Conservation (phyloP, 2,113 vertebrate species). For the Holacanthus passer region DNA sequence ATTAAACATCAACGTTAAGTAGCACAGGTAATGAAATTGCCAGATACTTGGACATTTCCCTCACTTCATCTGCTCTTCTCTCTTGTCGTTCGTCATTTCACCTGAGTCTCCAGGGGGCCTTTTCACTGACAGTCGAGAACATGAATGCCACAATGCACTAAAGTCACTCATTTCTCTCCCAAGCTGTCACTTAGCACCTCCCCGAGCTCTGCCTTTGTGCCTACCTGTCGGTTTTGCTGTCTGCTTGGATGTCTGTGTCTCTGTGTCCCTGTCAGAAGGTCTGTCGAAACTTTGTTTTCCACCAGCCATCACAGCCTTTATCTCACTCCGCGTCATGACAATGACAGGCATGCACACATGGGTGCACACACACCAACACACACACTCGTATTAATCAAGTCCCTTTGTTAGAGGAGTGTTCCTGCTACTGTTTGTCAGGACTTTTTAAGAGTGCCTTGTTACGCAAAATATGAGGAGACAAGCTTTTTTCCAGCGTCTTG, state of each 20-base stretch:
- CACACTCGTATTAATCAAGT: neutral
- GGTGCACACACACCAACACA: neutral
- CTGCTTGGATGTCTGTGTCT: conserved; percentile 57
- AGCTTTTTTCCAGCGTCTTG: neutral
- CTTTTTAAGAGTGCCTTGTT: neutral
- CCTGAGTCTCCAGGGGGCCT: conserved; percentile 39
- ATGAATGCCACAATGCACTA: conserved; percentile 61
- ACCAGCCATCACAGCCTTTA: conserved; percentile 33
- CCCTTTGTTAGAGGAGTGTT: neutral
- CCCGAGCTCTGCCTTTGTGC: conserved; percentile 53
- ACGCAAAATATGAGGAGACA: neutral
- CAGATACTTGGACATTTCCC: conserved; percentile 18
- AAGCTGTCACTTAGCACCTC: conserved; percentile 67
- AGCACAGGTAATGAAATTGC: conserved; percentile 23
- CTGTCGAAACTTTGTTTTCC: conserved; percentile 60
- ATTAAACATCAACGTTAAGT: conserved; percentile 30
- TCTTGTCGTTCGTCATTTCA: conserved; percentile 40
- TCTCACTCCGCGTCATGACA: conserved; percentile 5
- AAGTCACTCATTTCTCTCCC: conserved; percentile 69
- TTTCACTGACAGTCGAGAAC: conserved; percentile 59
- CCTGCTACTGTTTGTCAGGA: neutral
- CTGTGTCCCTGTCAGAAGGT: conserved; percentile 53
- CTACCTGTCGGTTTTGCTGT: conserved; percentile 62
- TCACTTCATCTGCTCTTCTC: conserved; percentile 19
- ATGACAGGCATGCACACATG: neutral